These are phyloP conservation scores for Heliconius sara DNA, from an alignment of 2,888 invertebrate genomes.

Conservation along the genomic window DNA sequence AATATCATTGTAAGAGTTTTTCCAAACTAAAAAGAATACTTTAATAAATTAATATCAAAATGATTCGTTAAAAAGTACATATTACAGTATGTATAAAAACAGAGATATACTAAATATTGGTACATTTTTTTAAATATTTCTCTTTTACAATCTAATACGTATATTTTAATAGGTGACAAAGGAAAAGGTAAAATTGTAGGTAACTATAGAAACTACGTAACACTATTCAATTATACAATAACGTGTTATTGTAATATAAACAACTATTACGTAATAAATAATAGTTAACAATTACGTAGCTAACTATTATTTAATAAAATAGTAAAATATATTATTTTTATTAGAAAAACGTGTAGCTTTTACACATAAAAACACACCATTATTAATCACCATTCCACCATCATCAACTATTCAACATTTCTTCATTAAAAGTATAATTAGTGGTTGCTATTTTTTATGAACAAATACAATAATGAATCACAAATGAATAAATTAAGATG, in stretches of 20 bases:
- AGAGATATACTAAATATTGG: background rate
- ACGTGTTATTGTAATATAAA: background rate
- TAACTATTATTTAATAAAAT: background rate
- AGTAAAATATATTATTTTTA: background rate
- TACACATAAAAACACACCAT: background rate
- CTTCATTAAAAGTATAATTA: background rate
- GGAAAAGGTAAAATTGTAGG: background rate
- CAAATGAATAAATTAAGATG: background rate
- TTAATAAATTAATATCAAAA: no score
- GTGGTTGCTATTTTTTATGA: slow-evolving; percentile 2
- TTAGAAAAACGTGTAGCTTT: background rate
- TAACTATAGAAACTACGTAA: background rate
- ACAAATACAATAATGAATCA: background rate
- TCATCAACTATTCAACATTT: background rate
- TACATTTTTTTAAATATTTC: background rate
- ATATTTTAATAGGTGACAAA: background rate
- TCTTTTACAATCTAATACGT: background rate
- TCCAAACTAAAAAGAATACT: no score
- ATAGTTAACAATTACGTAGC: background rate
- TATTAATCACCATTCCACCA: background rate
- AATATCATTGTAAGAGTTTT: no score
- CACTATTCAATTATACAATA: background rate
- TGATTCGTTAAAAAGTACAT: no score
- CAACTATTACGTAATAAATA: background rate
- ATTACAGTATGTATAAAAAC: no score